Base-by-base conservation (phyloP, 30 jellyfish, hydroid and myxozoan species). In the Rhopilema esculentum region DNA sequence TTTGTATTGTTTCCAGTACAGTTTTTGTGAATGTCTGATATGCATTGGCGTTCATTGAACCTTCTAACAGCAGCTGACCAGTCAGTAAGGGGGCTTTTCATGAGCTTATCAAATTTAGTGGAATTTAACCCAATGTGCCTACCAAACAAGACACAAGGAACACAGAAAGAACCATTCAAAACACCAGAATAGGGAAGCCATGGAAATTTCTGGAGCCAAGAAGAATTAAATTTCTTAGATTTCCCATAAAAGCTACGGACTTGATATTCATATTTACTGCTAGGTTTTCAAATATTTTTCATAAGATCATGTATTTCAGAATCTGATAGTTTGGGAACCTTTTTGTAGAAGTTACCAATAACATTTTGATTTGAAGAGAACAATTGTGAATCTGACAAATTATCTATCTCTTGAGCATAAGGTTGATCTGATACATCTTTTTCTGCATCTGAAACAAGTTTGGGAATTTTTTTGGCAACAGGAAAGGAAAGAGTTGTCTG, bases 91-190 rank as follows among this genome's bases (percentile, higher is more conserved):
- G 85, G 85, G 8, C 73, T 40, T 26, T 23, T 75, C 26, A 75
- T 40, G 25, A 75, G 72, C 70, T 51, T 23, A 9, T 20, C 72
- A 0, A 51, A 20, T 49, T 52, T 78, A 2, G 77, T 24, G 15
- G 88, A 32, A 78, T 78, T 78, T 17, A 16, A 24, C 24, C 77
- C 79, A 20, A 20, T 23, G 19, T 40, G 18, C 26, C 86, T 19
- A 40, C 86, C 86, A 78, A 62, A 78, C 21, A 78, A 27, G 27
- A 64, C 89, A 57, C 89, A 78, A 0, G 88, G 80, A 8, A 78
- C 24, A 32, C 88, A 78, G 63, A 57, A 78, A 19, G 88, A 79
- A 27, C 88, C 79, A 53, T 78, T 66, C 8, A 26, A 18, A 1
- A 7, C 18, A 2, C 32, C 30, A 16, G 88, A 78, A 64, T 78